phyloP scores from a whole-genome alignment of 35 echinoderm and acorn worm species.

The Lytechinus pictus region DNA sequence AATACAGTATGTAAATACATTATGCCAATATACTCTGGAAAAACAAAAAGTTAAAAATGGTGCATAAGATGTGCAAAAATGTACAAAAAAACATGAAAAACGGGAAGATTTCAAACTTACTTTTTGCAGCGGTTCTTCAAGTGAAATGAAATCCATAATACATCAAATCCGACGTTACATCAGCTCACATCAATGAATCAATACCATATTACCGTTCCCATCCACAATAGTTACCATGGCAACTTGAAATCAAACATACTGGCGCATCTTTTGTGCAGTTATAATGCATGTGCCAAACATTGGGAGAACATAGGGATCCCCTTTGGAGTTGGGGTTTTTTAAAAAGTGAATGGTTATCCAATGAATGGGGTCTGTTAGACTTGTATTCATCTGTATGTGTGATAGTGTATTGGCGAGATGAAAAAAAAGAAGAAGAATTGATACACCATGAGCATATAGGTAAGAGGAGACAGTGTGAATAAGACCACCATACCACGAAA shows the following conservation, averaged over 20 bases:
- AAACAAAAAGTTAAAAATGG: neutral
- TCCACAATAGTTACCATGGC: neutral
- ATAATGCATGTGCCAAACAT: neutral
- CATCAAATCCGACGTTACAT: neutral
- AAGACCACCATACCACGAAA: conserved; percentile 42
- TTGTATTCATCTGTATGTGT: neutral
- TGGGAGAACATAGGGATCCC: neutral
- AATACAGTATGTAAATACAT: neutral
- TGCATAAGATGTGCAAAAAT: neutral
- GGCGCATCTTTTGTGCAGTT: neutral
- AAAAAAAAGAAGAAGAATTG: neutral
- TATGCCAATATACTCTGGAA: neutral
- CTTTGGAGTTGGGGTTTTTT: neutral
- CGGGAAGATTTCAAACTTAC: neutral
- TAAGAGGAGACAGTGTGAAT: conserved; percentile 6
- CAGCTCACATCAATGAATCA: neutral
- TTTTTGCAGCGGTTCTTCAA: neutral
- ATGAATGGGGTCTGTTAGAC: neutral
- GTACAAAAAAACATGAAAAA: neutral
- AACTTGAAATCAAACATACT: neutral
- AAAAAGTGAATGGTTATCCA: neutral
- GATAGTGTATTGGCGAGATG: neutral
- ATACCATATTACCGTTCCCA: neutral
- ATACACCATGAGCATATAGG: neutral
- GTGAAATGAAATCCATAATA: neutral